These are phyloP conservation scores for Mesorhabditis spiculigera DNA, from an alignment of 2,888 invertebrate genomes.

Conservation along the genomic window DNA sequence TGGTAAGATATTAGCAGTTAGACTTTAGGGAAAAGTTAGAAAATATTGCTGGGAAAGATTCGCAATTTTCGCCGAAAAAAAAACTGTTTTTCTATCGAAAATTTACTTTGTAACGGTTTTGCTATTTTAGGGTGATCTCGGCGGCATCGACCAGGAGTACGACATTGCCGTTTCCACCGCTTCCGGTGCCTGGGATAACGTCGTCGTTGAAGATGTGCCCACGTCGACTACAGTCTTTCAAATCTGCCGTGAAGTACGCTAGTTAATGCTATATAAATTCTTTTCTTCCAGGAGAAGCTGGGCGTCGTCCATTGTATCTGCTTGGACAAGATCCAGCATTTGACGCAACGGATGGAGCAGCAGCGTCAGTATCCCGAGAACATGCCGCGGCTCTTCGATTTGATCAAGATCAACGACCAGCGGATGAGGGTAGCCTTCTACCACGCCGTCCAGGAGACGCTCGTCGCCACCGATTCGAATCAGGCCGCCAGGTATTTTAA, in stretches of 20 bases:
- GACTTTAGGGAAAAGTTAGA: background rate
- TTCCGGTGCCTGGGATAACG: conserved; percentile 79
- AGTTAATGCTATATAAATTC: background rate
- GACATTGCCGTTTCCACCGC: conserved; percentile 94
- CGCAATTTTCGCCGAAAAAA: too few species aligned
- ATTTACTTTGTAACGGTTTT: too few species aligned
- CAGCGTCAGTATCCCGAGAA: background rate
- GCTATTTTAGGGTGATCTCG: conserved; percentile 81
- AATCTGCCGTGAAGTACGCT: background rate
- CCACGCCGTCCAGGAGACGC: conserved; percentile 78
- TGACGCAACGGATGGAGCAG: background rate
- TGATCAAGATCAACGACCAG: conserved; percentile 75
- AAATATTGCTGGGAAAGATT: too few species aligned
- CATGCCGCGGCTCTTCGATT: conserved; percentile 78
- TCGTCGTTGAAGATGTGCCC: conserved; percentile 74
- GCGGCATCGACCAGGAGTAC: conserved; percentile 84
- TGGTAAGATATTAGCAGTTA: conserved; percentile 8
- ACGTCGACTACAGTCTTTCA: conserved; percentile 1
- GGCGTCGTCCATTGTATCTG: background rate
- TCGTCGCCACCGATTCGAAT: conserved; percentile 78
- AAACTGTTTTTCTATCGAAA: too few species aligned
- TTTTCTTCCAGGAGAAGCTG: background rate
- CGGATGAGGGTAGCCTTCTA: conserved; percentile 74
- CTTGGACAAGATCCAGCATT: conserved; percentile 6
- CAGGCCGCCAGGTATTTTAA: conserved; percentile 67